These are phyloP conservation scores for Atethmia centrago DNA, from an alignment of 2,888 invertebrate genomes.

Conservation along the genomic window DNA sequence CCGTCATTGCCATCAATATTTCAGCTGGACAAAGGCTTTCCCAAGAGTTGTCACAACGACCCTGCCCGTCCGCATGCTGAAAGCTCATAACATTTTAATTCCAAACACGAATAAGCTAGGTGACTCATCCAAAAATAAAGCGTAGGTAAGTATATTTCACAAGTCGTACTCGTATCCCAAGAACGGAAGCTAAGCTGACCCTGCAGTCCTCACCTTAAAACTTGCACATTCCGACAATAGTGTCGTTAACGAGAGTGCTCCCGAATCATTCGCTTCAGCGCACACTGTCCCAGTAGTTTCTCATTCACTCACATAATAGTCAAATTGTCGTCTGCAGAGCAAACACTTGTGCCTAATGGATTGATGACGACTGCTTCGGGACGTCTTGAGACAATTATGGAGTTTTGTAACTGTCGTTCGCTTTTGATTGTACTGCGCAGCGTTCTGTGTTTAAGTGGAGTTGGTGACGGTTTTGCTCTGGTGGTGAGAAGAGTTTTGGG, in stretches of 20 bases:
- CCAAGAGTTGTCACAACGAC: no score
- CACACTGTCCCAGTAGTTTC: conserved; percentile 52
- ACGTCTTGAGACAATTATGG: conserved; percentile 60
- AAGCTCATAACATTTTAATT: no score
- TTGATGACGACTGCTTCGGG: conserved; percentile 51
- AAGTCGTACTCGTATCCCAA: not conserved
- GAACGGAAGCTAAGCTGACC: conserved; percentile 35
- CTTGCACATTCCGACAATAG: conserved; percentile 58
- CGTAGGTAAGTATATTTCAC: not conserved
- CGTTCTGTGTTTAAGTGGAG: conserved; percentile 39
- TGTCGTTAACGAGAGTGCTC: conserved; percentile 63
- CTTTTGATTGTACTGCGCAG: conserved; percentile 9
- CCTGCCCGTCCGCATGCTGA: no score
- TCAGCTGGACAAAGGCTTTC: no score
- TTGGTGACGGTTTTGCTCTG: not conserved
- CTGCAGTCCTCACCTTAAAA: conserved; percentile 40
- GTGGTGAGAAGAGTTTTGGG: not conserved
- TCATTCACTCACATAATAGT: conserved; percentile 65
- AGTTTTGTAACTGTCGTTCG: conserved; percentile 40
- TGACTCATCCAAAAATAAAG: no score
- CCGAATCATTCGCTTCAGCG: conserved; percentile 58
- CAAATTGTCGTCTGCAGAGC: conserved; percentile 60
- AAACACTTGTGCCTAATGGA: conserved; percentile 62
- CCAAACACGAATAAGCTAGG: no score
- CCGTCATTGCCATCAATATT: no score